Evolutionary conservation across 2,113 vertebrate genomes (phyloP), one percentile per base, ranked within the genome.

Genomic region (Spheniscus mendiculus): DNA sequence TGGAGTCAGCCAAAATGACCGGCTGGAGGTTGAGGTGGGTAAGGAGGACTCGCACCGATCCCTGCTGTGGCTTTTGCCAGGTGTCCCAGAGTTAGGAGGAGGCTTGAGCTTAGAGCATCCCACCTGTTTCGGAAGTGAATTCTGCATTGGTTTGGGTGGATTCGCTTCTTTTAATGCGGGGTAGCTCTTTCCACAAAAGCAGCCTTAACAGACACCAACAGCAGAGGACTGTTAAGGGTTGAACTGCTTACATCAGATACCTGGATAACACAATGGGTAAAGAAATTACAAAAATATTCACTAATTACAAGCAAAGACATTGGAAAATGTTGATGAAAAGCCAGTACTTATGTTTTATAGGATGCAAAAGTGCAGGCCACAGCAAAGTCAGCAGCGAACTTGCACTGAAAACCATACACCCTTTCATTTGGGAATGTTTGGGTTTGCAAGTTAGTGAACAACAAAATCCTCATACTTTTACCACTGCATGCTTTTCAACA

Each of bases 11-110:
- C 44, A 59, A 45, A 80, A 36, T 0, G 0, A 26, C 2, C 1
- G 1, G 4, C 12, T 30, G 74, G 52, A 74, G 25, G 22, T 9
- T 27, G n/a, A 70, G 27, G 14, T 0, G 0, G 7, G 9, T 30
- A 36, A 52, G 18, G 13, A 71, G 5, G 3, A 21, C 32, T 38
- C 0, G 0, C 11, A 59, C 2, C 1, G 0, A 50, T 50, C 52
- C 6, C 18, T 56, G 32, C 23, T 29, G 32, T 74, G 79, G 19
- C 38, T 67, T 74, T 88, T 58, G 3, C 14, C 3, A 2, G 5
- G 4, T 65, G 34, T 44, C 21, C n/a, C 53, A 77, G 32, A 55
- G 23, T 19, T 27, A 25, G 21, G 6, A 93, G 4, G 3, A 69
- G 11, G 17, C 29, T n/a, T 47, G 49, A 78, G 11, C 13, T 89